Percentiles rank a stretch among this genome's conserved stretches.
Evolutionary conservation across 2,888 invertebrate species (phyloP).

Genomic region (Spilosoma lubricipeda): DNA sequence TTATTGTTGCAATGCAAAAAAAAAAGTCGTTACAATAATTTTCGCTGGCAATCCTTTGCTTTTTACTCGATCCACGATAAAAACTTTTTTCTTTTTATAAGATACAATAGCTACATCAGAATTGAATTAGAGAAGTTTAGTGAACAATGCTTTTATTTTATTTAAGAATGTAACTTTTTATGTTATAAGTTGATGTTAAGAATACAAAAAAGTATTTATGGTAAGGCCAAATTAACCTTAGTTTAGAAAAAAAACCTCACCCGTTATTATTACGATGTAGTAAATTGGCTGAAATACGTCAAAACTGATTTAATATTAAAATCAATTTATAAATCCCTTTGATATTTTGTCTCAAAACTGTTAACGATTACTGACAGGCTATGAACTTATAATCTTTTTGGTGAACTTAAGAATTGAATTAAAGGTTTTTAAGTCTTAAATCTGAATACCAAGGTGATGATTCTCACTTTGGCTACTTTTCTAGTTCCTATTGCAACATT

Average conservation of each 20-base stretch:
- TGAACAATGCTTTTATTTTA: slow-evolving; percentile 39
- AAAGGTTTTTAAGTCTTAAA: background rate
- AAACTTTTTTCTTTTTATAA: slow-evolving; percentile 34
- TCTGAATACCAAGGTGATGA: background rate
- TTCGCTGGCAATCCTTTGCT: slow-evolving; percentile 46
- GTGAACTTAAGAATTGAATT: background rate
- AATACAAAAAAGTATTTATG: slow-evolving; percentile 8
- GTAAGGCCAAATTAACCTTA: background rate
- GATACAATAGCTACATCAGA: slow-evolving; percentile 45
- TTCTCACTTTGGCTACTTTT: background rate
- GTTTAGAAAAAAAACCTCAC: background rate
- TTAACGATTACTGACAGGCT: background rate
- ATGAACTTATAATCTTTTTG: background rate
- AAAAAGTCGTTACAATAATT: slow-evolving; percentile 48
- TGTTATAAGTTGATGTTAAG: slow-evolving; percentile 26
- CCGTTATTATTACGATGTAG: background rate
- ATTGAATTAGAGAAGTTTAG: slow-evolving; percentile 49
- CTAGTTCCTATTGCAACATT: background rate
- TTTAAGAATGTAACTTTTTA: slow-evolving; percentile 33
- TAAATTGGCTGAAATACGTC: background rate
- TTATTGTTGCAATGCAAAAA: slow-evolving; percentile 36
- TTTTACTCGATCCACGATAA: slow-evolving; percentile 30
- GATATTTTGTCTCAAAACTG: background rate
- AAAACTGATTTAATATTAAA: background rate
- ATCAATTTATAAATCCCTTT: background rate